phyloP scores from a whole-genome alignment of 2,797 vertebrate genomes.

The Geotrypetes seraphini region DNA sequence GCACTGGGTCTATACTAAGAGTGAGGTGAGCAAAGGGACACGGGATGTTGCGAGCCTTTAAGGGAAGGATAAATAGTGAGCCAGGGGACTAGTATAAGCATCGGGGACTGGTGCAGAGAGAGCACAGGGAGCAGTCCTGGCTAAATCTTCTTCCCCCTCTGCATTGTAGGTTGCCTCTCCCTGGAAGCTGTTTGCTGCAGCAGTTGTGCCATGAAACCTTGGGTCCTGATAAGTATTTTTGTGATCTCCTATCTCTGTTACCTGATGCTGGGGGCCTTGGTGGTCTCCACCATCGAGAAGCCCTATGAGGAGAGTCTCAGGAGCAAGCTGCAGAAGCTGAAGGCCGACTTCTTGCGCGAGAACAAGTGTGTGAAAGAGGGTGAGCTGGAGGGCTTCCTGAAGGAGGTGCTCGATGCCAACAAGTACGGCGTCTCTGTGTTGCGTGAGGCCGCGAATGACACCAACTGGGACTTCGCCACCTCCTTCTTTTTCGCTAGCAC shows the following conservation, averaged over 20 bases:
- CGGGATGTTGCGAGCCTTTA: no score
- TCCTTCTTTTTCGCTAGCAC: slow-evolving; percentile 86
- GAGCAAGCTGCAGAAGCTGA: slow-evolving; percentile 53
- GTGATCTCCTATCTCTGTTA: slow-evolving; percentile 61
- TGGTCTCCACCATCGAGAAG: slow-evolving; percentile 74
- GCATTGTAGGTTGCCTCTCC: no score
- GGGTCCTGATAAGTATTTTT: slow-evolving; percentile 54
- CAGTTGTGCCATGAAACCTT: slow-evolving; percentile 38
- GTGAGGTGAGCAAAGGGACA: no score
- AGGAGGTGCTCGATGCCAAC: slow-evolving; percentile 58
- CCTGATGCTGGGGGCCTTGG: slow-evolving; percentile 68
- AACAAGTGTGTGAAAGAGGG: slow-evolving; percentile 61
- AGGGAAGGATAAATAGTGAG: no score
- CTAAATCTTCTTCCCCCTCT: no score
- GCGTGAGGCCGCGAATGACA: slow-evolving; percentile 37
- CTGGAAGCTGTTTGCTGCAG: no score
- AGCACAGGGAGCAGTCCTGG: no score
- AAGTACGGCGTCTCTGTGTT: slow-evolving; percentile 66
- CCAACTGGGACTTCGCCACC: slow-evolving; percentile 77
- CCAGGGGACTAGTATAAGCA: no score
- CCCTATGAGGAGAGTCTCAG: slow-evolving; percentile 66
- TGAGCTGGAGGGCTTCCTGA: slow-evolving; percentile 62
- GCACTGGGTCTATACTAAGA: no score
- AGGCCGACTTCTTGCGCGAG: slow-evolving; percentile 54
- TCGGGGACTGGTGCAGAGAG: no score